These are phyloP conservation scores for Entomobrya proxima DNA, from an alignment of 2,888 invertebrate genomes.

Conservation along the genomic window DNA sequence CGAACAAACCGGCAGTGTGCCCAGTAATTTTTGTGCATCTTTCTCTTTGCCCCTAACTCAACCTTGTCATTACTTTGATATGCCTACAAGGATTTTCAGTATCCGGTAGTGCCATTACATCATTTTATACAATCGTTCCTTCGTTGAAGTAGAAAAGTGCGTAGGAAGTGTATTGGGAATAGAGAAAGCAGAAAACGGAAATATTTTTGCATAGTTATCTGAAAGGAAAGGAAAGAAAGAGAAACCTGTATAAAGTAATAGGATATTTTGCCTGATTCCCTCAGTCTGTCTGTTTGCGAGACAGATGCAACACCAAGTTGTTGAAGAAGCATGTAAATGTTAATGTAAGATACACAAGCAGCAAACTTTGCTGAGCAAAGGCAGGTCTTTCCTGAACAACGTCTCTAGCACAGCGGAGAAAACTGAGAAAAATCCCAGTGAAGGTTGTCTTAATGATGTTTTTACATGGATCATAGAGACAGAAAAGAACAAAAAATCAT, in stretches of 20 bases:
- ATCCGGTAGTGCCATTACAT: not conserved
- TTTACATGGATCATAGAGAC: not conserved
- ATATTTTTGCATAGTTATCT: not conserved
- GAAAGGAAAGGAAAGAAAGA: not conserved
- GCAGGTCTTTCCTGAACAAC: no score
- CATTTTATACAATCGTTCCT: not conserved
- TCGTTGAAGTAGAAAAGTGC: not conserved
- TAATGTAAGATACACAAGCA: not conserved
- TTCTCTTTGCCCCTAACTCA: not conserved
- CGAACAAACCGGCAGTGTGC: not conserved
- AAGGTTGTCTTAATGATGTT: not conserved
- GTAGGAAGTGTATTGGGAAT: not conserved
- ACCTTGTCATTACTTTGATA: not conserved
- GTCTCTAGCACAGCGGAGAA: no score
- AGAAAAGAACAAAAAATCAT: slow-evolving; percentile 31
- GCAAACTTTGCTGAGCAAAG: no score
- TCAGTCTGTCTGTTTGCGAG: slow-evolving; percentile 41
- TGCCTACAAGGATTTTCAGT: not conserved
- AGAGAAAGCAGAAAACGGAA: not conserved
- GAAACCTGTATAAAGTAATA: slow-evolving; percentile 39
- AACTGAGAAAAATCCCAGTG: not conserved
- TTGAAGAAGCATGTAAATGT: not conserved
- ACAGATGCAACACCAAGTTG: slow-evolving; percentile 50
- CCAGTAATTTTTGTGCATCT: not conserved
- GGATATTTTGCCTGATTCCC: slow-evolving; percentile 8